Evolutionary conservation across 2,888 invertebrate species (phyloP).

Genomic region (Serrognathus titanus): DNA sequence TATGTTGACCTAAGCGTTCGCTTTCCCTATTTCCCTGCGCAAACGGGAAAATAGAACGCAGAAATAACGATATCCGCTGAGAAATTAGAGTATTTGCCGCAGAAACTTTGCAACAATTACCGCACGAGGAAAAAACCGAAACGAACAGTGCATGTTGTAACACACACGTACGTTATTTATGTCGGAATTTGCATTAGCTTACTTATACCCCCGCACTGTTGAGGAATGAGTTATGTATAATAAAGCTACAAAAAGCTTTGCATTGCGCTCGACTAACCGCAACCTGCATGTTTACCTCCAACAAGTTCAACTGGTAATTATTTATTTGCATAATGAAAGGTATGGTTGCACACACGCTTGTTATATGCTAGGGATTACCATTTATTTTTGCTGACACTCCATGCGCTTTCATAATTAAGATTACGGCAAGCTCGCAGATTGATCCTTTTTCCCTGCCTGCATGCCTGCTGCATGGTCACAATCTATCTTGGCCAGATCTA

Average conservation of each 20-base stretch:
- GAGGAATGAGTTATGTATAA: background rate
- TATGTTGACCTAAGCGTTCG: constrained; percentile 7
- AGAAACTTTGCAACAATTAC: too few relatives aligned
- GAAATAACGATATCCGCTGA: background rate
- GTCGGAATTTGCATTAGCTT: background rate
- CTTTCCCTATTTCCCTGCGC: background rate
- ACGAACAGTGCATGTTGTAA: too few relatives aligned
- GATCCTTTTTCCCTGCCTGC: too few relatives aligned
- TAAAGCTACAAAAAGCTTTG: background rate
- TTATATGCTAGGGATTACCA: background rate
- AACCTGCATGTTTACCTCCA: constrained; percentile 2
- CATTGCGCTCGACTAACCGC: background rate
- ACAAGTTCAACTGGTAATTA: constrained; percentile 4
- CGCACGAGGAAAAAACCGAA: too few relatives aligned
- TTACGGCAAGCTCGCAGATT: too few relatives aligned
- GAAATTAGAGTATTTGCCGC: background rate
- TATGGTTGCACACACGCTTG: background rate
- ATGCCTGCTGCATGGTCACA: too few relatives aligned
- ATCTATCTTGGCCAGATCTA: too few relatives aligned
- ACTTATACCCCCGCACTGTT: background rate
- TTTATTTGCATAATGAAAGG: constrained; percentile 10
- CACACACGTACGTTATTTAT: background rate
- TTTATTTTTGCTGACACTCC: background rate
- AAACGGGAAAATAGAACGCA: background rate
- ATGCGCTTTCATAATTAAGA: too few relatives aligned